Conservation (phyloP, 1,140 invertebrate genomes). For the Monomorium pharaonis region DNA sequence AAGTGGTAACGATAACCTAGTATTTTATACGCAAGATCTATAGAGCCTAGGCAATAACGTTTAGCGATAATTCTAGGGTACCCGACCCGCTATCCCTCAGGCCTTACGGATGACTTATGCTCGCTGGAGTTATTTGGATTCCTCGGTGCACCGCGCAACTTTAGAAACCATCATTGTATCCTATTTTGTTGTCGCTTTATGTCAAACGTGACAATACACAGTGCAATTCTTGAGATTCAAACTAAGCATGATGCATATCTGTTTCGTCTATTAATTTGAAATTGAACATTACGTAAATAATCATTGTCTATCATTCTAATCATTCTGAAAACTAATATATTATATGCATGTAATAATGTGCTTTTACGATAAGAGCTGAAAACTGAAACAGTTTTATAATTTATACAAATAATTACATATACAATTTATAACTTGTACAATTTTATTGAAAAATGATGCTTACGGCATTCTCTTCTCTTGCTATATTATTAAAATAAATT, state of each 20-base stretch:
- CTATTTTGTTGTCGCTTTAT: constrained; percentile 20
- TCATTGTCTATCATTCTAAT: too few relatives aligned
- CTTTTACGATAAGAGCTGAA: background rate
- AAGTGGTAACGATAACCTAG: constrained; percentile 81
- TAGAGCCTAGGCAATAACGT: constrained; percentile 85
- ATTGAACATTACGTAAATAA: background rate
- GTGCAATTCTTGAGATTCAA: background rate
- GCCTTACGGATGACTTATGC: constrained; percentile 81
- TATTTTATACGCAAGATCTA: constrained; percentile 85
- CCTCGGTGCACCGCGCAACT: constrained; percentile 55
- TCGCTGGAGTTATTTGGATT: constrained; percentile 71
- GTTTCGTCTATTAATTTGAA: background rate
- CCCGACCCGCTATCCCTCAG: constrained; percentile 72
- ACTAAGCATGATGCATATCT: background rate
- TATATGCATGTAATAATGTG: background rate
- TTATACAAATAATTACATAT: background rate
- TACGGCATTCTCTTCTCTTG: background rate
- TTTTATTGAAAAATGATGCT: background rate
- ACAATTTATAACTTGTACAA: background rate
- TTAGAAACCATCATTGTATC: constrained; percentile 43
- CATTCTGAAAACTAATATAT: background rate
- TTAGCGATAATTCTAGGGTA: constrained; percentile 85
- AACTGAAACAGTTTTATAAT: background rate
- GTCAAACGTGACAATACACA: background rate
- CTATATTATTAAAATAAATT: background rate